Evolutionary conservation across 2,888 invertebrate species (phyloP).

Genomic region (Aphidius colemani): DNA sequence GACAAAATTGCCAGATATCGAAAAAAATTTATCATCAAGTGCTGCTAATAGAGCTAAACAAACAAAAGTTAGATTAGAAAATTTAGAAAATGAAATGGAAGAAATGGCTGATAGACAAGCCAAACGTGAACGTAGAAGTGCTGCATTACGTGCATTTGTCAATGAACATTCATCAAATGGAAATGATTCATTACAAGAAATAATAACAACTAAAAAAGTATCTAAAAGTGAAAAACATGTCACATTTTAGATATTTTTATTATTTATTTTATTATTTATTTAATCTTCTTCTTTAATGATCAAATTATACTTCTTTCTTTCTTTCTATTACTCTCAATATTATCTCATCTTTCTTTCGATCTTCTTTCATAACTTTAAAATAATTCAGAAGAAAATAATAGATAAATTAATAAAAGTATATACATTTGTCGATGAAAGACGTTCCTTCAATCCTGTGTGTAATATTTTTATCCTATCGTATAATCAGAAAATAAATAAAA

Average conservation of each 20-base stretch:
- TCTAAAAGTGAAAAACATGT: conserved; percentile 57
- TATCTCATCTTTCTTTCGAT: conserved; percentile 1
- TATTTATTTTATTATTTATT: neutral
- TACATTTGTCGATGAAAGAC: neutral
- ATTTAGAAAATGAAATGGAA: conserved; percentile 77
- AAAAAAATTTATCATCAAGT: conserved; percentile 58
- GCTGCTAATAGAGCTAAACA: conserved; percentile 71
- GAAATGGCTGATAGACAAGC: conserved; percentile 72
- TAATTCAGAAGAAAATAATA: neutral
- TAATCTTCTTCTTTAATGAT: too few relatives aligned
- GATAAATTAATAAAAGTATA: too few relatives aligned
- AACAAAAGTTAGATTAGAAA: conserved; percentile 70
- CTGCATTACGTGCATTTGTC: conserved; percentile 72
- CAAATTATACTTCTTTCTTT: neutral
- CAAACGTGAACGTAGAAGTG: conserved; percentile 73
- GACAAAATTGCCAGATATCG: conserved; percentile 64
- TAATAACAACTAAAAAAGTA: conserved; percentile 47
- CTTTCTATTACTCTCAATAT: neutral
- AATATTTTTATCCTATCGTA: neutral
- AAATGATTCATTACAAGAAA: conserved; percentile 50
- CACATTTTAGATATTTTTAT: conserved; percentile 46
- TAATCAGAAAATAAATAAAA: neutral
- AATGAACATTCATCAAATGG: conserved; percentile 64
- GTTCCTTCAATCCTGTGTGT: neutral
- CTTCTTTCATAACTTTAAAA: neutral